These are phyloP conservation scores for Xiphophorus birchmanni DNA, from an alignment of 2,797 vertebrate genomes.

Conservation along the genomic window DNA sequence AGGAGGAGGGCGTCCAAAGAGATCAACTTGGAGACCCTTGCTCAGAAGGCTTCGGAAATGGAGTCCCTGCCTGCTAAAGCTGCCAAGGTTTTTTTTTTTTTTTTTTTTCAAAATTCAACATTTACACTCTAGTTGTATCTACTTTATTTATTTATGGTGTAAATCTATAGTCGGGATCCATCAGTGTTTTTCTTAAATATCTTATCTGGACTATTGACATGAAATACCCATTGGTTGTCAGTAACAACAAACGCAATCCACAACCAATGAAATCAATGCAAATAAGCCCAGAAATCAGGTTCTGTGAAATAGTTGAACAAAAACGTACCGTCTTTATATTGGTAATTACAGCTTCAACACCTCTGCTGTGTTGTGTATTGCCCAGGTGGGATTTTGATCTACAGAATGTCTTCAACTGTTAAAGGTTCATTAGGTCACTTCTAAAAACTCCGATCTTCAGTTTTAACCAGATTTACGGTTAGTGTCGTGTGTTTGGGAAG, in stretches of 20 bases:
- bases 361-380: neutral
- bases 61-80: constrained; percentile 81
- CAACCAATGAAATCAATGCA: neutral
- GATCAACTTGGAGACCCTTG: constrained; percentile 91
- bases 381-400: neutral
- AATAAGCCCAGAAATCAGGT: neutral
- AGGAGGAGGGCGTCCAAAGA: constrained; percentile 89
- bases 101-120: constrained; percentile 12
- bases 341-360: neutral
- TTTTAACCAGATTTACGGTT: neutral
- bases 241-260: neutral
- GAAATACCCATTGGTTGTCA: neutral
- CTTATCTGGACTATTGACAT: neutral
- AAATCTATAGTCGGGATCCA: neutral
- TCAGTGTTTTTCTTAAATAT: neutral
- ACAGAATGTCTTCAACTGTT: neutral
- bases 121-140: neutral
- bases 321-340: neutral
- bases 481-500: neutral
- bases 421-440: neutral
- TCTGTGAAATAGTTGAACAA: neutral
- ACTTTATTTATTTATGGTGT: neutral
- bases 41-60: constrained; percentile 91
- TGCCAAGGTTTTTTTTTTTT: constrained; percentile 53
- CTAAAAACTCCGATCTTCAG: neutral